Evolutionary conservation across 2,113 vertebrate species (phyloP), one percentile per base, ranked within the genome.

Genomic region (Zapornia atra): DNA sequence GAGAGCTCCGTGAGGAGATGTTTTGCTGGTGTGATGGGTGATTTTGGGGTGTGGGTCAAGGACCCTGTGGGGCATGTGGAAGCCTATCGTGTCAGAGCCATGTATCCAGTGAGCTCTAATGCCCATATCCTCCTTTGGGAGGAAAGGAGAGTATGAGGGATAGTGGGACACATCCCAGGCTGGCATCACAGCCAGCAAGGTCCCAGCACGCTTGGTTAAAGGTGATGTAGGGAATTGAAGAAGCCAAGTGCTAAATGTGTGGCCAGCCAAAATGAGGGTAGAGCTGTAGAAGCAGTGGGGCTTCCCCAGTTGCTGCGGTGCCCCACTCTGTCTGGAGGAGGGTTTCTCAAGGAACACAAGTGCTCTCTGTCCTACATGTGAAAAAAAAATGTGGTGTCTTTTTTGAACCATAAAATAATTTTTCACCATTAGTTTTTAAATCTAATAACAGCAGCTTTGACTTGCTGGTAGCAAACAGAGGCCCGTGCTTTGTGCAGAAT

Each of bases 71-170:
- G 29, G 22, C 75, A 8, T 0, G 2, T 2, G 25, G 53, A 2
- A 9, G 50, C 16, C 51, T 46, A 0, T 3, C 5, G 3, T 6
- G 7, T 33, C 24, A 10, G 24, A 61, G n/a, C 48, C 1, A 0
- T 1, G 2, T 2, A 9, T 38, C 75, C 69, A 12, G 34, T 0
- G 3, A 61, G 53, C 42, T 70, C 12, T 2, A 1, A 9, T 15
- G 42, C 3, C 14, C 3, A 1, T 31, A 34, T 17, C 4, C 38
- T 68, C 56, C 42, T n/a, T 20, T 0, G 2, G 25, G 19, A 34
- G 22, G 42, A 1, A 4, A 44, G 44, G 65, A 61, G 38, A 18
- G 38, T 0, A 9, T 0, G 4, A 54, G 50, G 44, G 54, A 25
- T 26, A 69, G 57, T 1, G 8, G 36, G 57, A 60, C 28, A 11